phyloP scores from a whole-genome alignment of 2,888 invertebrate species.

The Zeuzera pyrina region DNA sequence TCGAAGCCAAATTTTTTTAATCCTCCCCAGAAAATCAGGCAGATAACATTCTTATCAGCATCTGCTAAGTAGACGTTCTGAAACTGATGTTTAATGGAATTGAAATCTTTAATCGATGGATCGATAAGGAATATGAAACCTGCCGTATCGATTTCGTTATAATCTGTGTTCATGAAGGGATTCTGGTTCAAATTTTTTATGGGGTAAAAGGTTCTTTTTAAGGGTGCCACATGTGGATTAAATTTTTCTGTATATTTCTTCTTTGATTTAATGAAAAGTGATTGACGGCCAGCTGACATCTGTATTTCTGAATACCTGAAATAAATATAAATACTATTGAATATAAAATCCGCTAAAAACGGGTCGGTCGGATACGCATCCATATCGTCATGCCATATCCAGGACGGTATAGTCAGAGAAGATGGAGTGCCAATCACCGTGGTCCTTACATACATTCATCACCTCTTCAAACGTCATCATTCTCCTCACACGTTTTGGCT shows the following conservation, averaged over 20 bases:
- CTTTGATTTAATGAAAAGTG: constrained; percentile 50
- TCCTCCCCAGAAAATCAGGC: constrained; percentile 72
- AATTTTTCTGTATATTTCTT: constrained; percentile 25
- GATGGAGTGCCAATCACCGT: too few relatives aligned
- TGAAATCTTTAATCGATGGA: constrained; percentile 50
- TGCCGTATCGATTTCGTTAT: constrained; percentile 82
- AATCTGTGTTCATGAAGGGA: constrained; percentile 37
- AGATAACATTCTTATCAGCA: constrained; percentile 60
- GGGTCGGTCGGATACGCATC: too few relatives aligned
- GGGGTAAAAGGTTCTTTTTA: constrained; percentile 49
- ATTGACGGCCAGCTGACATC: constrained; percentile 66
- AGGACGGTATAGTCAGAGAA: too few relatives aligned
- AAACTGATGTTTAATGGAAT: constrained; percentile 37
- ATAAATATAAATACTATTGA: too few relatives aligned
- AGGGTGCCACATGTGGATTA: constrained; percentile 17
- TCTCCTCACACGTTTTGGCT: too few relatives aligned
- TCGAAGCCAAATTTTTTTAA: constrained; percentile 59
- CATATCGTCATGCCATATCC: too few relatives aligned
- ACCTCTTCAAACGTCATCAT: too few relatives aligned
- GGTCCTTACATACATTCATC: too few relatives aligned
- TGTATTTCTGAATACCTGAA: constrained; percentile 68
- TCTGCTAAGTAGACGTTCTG: constrained; percentile 77
- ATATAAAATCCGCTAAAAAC: too few relatives aligned
- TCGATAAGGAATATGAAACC: constrained; percentile 77
- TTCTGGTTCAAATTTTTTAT: constrained; percentile 55